Evolutionary conservation across 1,140 invertebrate species (phyloP).

Genomic region (Drosophila teissieri): DNA sequence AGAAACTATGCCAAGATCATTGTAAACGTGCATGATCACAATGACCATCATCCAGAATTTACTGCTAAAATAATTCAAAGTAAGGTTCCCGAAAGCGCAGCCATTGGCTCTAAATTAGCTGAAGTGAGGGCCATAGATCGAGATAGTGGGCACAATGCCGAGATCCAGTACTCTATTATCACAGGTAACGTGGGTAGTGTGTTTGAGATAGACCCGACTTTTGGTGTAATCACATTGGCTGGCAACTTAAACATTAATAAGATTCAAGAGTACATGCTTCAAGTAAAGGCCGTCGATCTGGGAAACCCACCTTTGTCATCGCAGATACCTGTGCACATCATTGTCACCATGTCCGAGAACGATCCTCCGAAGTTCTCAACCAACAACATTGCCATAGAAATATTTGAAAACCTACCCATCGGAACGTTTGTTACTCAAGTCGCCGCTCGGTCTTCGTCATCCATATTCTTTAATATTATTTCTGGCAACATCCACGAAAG

Average conservation of each 20-base stretch:
- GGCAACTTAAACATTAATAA: conserved; percentile 90
- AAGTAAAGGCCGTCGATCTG: conserved; percentile 92
- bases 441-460: conserved; percentile 91
- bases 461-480: conserved; percentile 93
- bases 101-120: conserved; percentile 89
- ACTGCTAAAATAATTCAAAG: conserved; percentile 90
- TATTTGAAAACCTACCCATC: conserved; percentile 92
- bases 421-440: conserved; percentile 92
- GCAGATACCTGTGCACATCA: conserved; percentile 93
- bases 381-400: conserved; percentile 89
- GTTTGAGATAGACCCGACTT: conserved; percentile 91
- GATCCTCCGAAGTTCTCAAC: conserved; percentile 91
- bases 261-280: conserved; percentile 91
- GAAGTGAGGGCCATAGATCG: conserved; percentile 91
- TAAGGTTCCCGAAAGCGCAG: conserved; percentile 91
- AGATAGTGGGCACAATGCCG: conserved; percentile 93
- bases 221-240: conserved; percentile 91
- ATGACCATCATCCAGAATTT: conserved; percentile 95
- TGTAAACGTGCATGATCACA: conserved; percentile 93
- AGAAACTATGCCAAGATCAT: conserved; percentile 93
- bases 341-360: conserved; percentile 94
- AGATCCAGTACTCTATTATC: conserved; percentile 91
- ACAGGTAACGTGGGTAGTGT: conserved; percentile 94
- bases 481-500: conserved; percentile 90
- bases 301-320: conserved; percentile 90